Conservation (phyloP, 2,113 vertebrate genomes). For the Pollimyrus isidori region DNA sequence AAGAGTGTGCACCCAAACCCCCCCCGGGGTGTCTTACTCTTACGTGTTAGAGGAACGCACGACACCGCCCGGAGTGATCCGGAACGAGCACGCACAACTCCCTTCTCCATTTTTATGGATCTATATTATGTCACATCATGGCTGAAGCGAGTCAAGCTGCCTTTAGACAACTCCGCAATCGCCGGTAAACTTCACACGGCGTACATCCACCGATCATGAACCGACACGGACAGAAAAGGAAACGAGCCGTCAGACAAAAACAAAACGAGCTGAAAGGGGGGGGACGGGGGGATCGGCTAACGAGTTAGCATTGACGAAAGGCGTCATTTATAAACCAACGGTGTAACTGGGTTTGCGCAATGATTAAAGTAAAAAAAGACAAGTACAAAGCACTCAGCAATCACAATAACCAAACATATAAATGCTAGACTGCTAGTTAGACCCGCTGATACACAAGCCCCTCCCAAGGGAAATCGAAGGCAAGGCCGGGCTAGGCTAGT, state of each 20-base stretch:
- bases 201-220: neutral
- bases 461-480: neutral
- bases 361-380: neutral
- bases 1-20: slow-evolving; percentile 18
- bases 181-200: neutral
- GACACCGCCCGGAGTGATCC: neutral
- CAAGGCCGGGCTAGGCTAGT: neutral
- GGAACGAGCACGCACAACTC: neutral
- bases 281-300: neutral
- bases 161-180: neutral
- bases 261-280: neutral
- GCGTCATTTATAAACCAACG: neutral
- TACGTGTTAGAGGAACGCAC: neutral
- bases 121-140: neutral
- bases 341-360: neutral
- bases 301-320: neutral
- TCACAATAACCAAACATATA: neutral
- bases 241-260: neutral
- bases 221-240: neutral
- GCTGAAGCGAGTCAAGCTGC: neutral
- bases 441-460: neutral
- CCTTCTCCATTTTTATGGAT: neutral
- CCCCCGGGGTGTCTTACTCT: neutral
- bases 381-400: neutral
- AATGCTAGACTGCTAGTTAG: neutral